Evolutionary conservation across 2,888 invertebrate genomes (phyloP).

Genomic region (Pimpla rufipes): DNA sequence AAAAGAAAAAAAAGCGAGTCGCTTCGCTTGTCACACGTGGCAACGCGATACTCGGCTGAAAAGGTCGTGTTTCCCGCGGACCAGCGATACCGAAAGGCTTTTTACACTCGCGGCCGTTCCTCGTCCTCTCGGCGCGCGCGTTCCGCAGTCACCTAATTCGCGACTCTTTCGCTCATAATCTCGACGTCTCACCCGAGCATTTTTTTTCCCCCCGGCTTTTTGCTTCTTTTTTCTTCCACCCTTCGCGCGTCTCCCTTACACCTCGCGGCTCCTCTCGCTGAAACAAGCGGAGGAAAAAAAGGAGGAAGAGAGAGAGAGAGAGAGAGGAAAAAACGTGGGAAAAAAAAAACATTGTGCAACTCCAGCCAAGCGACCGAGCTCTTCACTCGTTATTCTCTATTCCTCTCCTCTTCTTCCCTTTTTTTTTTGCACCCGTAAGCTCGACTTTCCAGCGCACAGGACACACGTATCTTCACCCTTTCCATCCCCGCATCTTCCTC

Average conservation of each 20-base stretch:
- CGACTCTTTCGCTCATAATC: conserved; percentile 34
- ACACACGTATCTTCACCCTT: conserved; percentile 31
- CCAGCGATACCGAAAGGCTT: conserved; percentile 19
- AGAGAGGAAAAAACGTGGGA: neutral
- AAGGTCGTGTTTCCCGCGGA: conserved; percentile 15
- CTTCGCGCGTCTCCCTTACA: conserved; percentile 25
- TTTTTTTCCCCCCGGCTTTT: neutral
- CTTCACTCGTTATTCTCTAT: conserved; percentile 15
- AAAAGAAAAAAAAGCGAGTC: too few species aligned
- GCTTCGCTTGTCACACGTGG: neutral
- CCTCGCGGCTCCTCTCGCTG: conserved; percentile 33
- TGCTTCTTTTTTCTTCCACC: neutral
- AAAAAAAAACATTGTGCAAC: conserved; percentile 28
- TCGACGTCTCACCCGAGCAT: conserved; percentile 14
- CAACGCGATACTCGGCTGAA: conserved; percentile 57
- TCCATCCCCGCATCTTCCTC: conserved; percentile 29
- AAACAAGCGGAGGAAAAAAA: conserved; percentile 9
- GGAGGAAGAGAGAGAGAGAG: neutral
- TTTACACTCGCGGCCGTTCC: conserved; percentile 4
- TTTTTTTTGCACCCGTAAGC: conserved; percentile 18
- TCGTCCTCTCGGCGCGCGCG: conserved; percentile 14
- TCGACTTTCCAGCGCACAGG: conserved; percentile 37
- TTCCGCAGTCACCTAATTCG: conserved; percentile 43
- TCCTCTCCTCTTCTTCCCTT: too few species aligned
- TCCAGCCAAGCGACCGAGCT: conserved; percentile 12